Base-by-base conservation (phyloP, 2,113 vertebrate genomes). In the Passer montanus region DNA sequence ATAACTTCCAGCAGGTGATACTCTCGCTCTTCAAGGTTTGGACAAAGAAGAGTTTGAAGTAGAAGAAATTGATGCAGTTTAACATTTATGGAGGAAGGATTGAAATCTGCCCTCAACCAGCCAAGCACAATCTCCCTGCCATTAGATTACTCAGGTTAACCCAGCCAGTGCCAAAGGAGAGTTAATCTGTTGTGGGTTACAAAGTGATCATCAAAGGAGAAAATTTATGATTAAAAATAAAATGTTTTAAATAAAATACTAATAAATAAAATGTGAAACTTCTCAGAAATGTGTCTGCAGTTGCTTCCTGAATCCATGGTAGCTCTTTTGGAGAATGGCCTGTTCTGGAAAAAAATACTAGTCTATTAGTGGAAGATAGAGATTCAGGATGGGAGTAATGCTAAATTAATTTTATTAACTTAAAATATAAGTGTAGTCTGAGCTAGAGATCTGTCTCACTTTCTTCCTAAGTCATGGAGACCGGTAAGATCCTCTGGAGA, bases 1-100 rank as follows among this genome's bases (percentile, higher is more conserved):
- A 98, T 46, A 96, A 94, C 22, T 98, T 99, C 79, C 97, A 95
- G 56, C 95, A 94, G 50, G 98, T 98, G 0, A 95, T 98, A 31
- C 20, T 96, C 24, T 98, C 86, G 0, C 24, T 98, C 39, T 80
- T 97, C 81, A 97, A 92, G 58, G 37, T 81, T 67, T 30, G 4
- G 52, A 69, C 66, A 75, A 95, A 70, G 9, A 93, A 60, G 62
- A 63, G 35, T 58, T 39, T 49, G 55, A 95, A 91, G 53, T 76
- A 94, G 76, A 91, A 52, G 67, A 60, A 21, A 22, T 23, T 60
- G 52, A 53, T 58, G 49, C 8, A 28, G 4, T 41, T 15, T 28
- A 69, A 52, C 11, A 77, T 31, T 41, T 49, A 28, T 0, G 1
- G 58, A 78, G 15, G 24, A 75, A 76, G 26, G 7, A 35, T 37